Conservation (phyloP, 92 coral and sea anemone species). For the Blastomussa wellsi region DNA sequence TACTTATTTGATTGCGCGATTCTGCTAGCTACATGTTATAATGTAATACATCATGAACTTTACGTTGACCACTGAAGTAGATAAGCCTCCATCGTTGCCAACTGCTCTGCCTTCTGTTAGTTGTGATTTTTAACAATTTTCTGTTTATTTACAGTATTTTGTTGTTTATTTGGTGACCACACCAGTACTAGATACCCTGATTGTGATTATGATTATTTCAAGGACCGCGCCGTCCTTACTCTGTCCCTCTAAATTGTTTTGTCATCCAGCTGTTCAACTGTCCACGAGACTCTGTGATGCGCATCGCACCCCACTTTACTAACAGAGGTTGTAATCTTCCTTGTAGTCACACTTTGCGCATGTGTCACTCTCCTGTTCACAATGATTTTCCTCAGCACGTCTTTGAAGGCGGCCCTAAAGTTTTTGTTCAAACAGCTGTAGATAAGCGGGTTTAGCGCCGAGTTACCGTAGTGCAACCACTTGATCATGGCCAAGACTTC, state of each 20-base stretch:
- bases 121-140: too few relatives aligned
- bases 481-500: slow-evolving; percentile 41
- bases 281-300: not conserved
- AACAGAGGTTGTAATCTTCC: not conserved
- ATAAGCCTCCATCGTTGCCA: too few relatives aligned
- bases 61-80: too few relatives aligned
- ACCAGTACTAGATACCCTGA: too few relatives aligned
- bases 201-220: not conserved
- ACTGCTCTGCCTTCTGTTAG: too few relatives aligned
- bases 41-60: too few relatives aligned
- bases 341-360: not conserved
- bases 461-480: slow-evolving; percentile 75
- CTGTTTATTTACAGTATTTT: too few relatives aligned
- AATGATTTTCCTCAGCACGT: slow-evolving; percentile 14
- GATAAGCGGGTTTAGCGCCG: slow-evolving; percentile 78
- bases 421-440: slow-evolving; percentile 76
- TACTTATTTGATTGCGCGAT: too few relatives aligned
- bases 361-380: slow-evolving; percentile 9
- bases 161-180: too few relatives aligned
- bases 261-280: not conserved
- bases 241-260: not conserved
- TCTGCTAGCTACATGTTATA: too few relatives aligned
- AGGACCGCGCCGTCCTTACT: not conserved
- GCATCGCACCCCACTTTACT: not conserved
- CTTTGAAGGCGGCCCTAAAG: slow-evolving; percentile 70